These are phyloP conservation scores for Hylaea fasciaria DNA, from an alignment of 2,888 invertebrate species.

Conservation along the genomic window DNA sequence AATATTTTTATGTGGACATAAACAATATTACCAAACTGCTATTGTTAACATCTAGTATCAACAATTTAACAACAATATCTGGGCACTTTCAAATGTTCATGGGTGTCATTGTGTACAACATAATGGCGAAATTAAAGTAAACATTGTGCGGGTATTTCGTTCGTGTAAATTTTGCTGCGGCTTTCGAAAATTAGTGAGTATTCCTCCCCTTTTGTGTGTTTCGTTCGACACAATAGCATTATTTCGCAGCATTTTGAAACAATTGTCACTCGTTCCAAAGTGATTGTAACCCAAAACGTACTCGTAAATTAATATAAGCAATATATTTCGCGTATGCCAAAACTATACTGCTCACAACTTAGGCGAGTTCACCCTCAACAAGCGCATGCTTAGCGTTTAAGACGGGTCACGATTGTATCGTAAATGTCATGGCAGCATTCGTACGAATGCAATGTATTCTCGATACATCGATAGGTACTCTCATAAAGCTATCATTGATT, in stretches of 20 bases:
- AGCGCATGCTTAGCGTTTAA: constrained; percentile 50
- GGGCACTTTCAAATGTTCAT: constrained; percentile 15
- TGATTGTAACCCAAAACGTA: background rate
- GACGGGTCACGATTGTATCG: constrained; percentile 48
- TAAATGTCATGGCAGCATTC: constrained; percentile 39
- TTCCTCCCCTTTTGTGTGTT: constrained; percentile 32
- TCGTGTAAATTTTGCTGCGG: constrained; percentile 37
- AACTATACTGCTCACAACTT: background rate
- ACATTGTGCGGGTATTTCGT: constrained; percentile 32
- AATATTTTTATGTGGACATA: constrained; percentile 1
- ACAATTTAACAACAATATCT: constrained; percentile 2
- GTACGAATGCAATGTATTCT: constrained; percentile 37
- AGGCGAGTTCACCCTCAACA: background rate
- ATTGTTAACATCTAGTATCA: background rate
- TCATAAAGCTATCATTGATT: constrained; percentile 38
- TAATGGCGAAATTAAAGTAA: constrained; percentile 33
- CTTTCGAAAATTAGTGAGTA: constrained; percentile 38
- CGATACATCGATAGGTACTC: constrained; percentile 31
- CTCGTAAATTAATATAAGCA: background rate
- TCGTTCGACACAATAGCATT: constrained; percentile 30
- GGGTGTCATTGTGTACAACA: constrained; percentile 32
- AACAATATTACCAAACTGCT: background rate
- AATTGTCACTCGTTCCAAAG: constrained; percentile 27
- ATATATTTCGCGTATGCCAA: background rate
- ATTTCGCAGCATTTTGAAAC: constrained; percentile 25